A percentile compares a stretch with the other conserved stretches of the same genome.
Evolutionary conservation across 2,797 vertebrate species (phyloP).

Genomic region (Spondyliosoma cantharus): DNA sequence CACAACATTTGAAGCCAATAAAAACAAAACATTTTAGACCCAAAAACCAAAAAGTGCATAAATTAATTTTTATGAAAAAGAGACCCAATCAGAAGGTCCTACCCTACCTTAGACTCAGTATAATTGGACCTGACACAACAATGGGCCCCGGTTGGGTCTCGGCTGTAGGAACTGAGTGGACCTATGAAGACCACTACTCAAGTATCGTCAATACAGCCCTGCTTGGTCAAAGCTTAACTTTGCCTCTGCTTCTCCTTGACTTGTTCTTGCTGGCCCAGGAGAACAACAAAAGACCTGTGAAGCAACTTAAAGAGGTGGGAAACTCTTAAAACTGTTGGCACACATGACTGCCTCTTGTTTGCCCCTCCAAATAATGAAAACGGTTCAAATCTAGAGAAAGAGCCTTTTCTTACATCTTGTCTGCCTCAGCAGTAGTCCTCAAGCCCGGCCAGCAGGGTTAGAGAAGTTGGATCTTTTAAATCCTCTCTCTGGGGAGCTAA

Average conservation of each 20-base stretch:
- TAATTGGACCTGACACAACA: neutral
- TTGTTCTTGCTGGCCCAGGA: constrained; percentile 4
- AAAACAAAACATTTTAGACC: too few relatives aligned
- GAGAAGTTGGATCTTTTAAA: constrained; percentile 62
- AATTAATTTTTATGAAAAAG: too few relatives aligned
- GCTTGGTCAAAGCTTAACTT: constrained; percentile 13
- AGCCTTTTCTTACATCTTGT: constrained; percentile 52
- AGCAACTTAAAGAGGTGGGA: constrained; percentile 51
- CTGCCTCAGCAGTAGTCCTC: constrained; percentile 40
- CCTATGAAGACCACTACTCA: too few relatives aligned
- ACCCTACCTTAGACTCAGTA: too few relatives aligned
- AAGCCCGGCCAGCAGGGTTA: constrained; percentile 58
- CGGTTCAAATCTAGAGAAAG: constrained; percentile 27
- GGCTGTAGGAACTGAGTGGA: neutral
- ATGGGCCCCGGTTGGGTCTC: neutral
- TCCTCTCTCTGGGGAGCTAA: constrained; percentile 60
- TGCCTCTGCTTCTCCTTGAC: neutral
- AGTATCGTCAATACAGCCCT: neutral
- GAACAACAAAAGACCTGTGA: constrained; percentile 22
- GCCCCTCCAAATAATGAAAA: constrained; percentile 1
- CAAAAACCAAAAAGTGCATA: too few relatives aligned
- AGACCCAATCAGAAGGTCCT: too few relatives aligned
- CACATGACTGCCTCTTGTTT: constrained; percentile 39
- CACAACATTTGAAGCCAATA: too few relatives aligned
- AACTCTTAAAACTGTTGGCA: constrained; percentile 47